These are phyloP conservation scores for Amphimallon solstitiale DNA, from an alignment of 2,888 invertebrate species.

Conservation along the genomic window DNA sequence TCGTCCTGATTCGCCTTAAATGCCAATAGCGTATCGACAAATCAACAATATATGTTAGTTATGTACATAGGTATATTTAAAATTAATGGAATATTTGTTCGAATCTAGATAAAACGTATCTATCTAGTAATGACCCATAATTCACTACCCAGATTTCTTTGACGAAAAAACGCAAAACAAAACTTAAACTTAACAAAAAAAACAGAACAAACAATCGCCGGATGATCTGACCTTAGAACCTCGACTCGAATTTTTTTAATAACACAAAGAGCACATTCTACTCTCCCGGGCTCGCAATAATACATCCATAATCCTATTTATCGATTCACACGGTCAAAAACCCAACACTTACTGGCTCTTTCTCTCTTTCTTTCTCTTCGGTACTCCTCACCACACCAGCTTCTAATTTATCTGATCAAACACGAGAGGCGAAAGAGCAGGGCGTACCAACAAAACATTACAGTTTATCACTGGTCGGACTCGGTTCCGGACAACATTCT, in stretches of 20 bases:
- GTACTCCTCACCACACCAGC: no score
- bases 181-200: conserved; percentile 7
- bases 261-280: conserved; percentile 46
- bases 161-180: neutral
- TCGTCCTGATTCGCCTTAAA: no score
- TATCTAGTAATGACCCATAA: conserved; percentile 10
- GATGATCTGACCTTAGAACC: conserved; percentile 42
- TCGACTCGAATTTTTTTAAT: conserved; percentile 41
- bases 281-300: conserved; percentile 44
- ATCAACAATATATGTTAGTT: no score
- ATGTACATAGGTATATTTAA: no score
- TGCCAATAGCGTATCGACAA: no score
- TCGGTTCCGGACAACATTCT: conserved; percentile 2
- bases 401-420: conserved; percentile 61
- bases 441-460: conserved; percentile 56
- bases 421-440: conserved; percentile 51
- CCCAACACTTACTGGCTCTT: conserved; percentile 53
- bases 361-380: no score
- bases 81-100: neutral
- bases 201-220: conserved; percentile 14
- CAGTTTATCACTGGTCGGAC: conserved; percentile 48
- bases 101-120: neutral
- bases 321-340: conserved; percentile 63
- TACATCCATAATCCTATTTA: conserved; percentile 60
- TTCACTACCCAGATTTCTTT: conserved; percentile 13